Conservation (phyloP, 2,888 invertebrate genomes). For the Lepeophtheirus nordmannii region DNA sequence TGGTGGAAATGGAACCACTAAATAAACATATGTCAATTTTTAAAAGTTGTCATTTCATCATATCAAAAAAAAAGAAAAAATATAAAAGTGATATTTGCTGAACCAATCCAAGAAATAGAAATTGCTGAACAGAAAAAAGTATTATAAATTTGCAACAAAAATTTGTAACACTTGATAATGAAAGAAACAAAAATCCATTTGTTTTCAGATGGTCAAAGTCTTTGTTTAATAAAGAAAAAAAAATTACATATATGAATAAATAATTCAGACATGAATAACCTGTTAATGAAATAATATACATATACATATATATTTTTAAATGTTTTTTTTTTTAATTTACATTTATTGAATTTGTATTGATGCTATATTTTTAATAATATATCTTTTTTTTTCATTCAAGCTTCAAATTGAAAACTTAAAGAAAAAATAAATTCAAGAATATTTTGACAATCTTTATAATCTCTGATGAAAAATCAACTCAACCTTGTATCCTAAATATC, state of each 20-base stretch:
- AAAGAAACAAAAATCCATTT: neutral
- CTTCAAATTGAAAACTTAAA: conserved; percentile 5
- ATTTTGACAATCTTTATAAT: neutral
- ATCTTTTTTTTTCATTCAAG: conserved; percentile 1
- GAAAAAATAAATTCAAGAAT: neutral
- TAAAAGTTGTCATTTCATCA: neutral
- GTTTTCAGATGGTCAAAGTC: no score
- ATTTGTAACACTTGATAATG: neutral
- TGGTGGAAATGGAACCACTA: neutral
- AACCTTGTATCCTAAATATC: neutral
- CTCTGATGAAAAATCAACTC: neutral
- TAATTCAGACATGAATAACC: neutral
- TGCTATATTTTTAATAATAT: conserved; percentile 2
- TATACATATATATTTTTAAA: conserved; percentile 5
- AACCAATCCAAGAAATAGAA: neutral
- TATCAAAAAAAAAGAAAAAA: neutral
- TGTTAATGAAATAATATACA: neutral
- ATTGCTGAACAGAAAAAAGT: neutral
- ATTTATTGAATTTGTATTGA: neutral
- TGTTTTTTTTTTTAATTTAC: neutral
- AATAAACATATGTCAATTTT: conserved; percentile 2
- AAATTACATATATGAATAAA: neutral
- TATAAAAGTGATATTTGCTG: conserved; percentile 8
- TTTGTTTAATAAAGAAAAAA: neutral
- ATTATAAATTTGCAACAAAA: neutral